These are phyloP conservation scores for Trinorchestia longiramus DNA, from an alignment of 1,140 invertebrate genomes.

Conservation along the genomic window DNA sequence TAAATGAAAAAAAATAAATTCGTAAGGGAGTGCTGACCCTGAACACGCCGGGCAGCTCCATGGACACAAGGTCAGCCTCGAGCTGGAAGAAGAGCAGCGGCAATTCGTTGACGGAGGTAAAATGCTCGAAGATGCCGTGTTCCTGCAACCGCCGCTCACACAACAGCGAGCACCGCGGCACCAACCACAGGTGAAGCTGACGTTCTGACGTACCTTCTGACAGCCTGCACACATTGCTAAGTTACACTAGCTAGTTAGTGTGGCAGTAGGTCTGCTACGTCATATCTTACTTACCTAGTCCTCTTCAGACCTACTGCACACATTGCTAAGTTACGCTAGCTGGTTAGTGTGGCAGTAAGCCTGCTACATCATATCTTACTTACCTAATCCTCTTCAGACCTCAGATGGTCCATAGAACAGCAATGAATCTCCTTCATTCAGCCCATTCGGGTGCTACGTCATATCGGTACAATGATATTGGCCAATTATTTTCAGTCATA, in stretches of 20 bases:
- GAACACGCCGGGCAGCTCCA: constrained; percentile 23
- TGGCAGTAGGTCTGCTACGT: not conserved
- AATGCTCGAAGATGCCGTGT: constrained; percentile 45
- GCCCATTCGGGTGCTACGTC: too few relatives aligned
- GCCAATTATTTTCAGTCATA: too few relatives aligned
- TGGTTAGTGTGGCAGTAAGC: not conserved
- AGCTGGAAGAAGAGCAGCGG: constrained; percentile 21
- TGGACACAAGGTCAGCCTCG: constrained; percentile 31
- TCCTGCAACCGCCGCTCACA: constrained; percentile 51
- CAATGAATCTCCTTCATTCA: too few relatives aligned
- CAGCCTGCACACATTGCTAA: not conserved
- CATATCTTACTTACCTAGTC: not conserved
- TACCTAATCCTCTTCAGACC: not conserved
- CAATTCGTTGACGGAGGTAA: not conserved
- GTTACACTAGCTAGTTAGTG: not conserved
- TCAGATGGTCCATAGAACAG: too few relatives aligned
- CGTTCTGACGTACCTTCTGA: not conserved
- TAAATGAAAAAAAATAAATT: too few relatives aligned
- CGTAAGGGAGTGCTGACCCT: not conserved
- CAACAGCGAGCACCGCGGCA: constrained; percentile 49
- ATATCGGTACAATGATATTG: too few relatives aligned
- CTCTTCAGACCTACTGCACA: not conserved
- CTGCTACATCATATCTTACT: not conserved
- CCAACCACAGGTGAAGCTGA: constrained; percentile 53
- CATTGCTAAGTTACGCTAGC: not conserved